These are phyloP conservation scores for Ormia ochracea DNA, from an alignment of 2,888 invertebrate species.

Conservation along the genomic window DNA sequence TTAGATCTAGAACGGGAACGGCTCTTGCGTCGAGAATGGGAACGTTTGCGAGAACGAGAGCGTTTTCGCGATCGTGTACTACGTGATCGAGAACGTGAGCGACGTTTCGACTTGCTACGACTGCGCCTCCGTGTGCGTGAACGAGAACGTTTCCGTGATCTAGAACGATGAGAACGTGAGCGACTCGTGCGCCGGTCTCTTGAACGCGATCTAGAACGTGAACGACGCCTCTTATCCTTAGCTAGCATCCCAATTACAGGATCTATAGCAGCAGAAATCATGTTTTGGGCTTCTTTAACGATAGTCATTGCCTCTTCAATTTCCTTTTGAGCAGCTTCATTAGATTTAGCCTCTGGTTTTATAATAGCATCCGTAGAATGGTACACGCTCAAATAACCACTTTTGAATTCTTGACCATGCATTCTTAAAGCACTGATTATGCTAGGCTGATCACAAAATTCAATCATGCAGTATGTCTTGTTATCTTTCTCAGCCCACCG, in stretches of 20 bases:
- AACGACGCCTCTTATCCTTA: constrained; percentile 85
- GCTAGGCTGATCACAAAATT: constrained; percentile 94
- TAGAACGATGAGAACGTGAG: constrained; percentile 80
- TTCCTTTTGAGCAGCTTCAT: constrained; percentile 95
- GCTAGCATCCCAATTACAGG: constrained; percentile 91
- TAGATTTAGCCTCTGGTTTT: constrained; percentile 95
- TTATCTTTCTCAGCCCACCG: constrained; percentile 92
- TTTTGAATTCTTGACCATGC: constrained; percentile 87
- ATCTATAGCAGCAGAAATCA: constrained; percentile 95
- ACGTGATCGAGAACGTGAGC: constrained; percentile 81
- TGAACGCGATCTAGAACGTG: constrained; percentile 78
- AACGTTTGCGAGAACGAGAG: constrained; percentile 76
- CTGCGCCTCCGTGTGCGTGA: constrained; percentile 78
- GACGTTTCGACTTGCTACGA: constrained; percentile 71
- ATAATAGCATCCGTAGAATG: constrained; percentile 95
- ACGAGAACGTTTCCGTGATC: constrained; percentile 81
- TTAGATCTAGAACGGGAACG: constrained; percentile 74
- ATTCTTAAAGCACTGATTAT: constrained; percentile 90
- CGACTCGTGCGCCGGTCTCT: constrained; percentile 83
- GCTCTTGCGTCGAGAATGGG: constrained; percentile 78
- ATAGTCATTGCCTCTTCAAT: constrained; percentile 98
- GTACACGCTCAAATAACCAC: constrained; percentile 83
- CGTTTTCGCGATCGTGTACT: constrained; percentile 79
- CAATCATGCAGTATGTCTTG: constrained; percentile 89
- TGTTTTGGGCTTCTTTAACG: constrained; percentile 95